A percentile compares a stretch with the other conserved stretches of the same genome.
Conservation (phyloP, 2,888 invertebrate genomes). For the Lasioglossum lativentre region DNA sequence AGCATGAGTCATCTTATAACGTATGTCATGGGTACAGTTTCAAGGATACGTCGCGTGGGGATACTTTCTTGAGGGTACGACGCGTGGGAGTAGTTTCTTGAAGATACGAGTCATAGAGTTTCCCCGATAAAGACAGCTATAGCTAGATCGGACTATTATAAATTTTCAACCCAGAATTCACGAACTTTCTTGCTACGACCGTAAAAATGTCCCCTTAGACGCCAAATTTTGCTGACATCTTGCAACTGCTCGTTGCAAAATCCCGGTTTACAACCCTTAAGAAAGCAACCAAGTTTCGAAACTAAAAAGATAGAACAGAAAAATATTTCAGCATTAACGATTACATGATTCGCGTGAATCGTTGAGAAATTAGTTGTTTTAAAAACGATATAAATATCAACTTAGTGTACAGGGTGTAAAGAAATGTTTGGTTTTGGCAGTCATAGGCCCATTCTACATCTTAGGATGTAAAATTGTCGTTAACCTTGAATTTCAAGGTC, state of each 20-base stretch:
- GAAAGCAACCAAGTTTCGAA: neutral
- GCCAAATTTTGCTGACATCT: conserved; percentile 1
- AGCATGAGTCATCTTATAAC: neutral
- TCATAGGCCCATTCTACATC: no score
- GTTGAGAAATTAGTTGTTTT: neutral
- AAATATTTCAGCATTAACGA: neutral
- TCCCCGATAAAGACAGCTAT: conserved; percentile 6
- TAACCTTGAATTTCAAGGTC: no score
- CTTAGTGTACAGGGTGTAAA: neutral
- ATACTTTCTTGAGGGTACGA: neutral
- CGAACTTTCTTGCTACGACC: neutral
- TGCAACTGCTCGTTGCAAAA: neutral
- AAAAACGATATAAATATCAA: neutral
- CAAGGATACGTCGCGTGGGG: conserved; percentile 11
- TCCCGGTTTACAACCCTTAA: neutral
- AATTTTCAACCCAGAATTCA: neutral
- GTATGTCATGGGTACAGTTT: conserved; percentile 3
- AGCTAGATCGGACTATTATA: conserved; percentile 8
- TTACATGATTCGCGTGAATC: neutral
- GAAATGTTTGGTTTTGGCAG: no score
- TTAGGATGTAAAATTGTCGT: no score
- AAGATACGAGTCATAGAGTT: conserved; percentile 1
- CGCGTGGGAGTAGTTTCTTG: neutral
- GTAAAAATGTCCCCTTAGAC: neutral
- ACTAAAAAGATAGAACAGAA: neutral